Evolutionary conservation across 2,888 invertebrate species (phyloP).

Genomic region (Nineta flava): DNA sequence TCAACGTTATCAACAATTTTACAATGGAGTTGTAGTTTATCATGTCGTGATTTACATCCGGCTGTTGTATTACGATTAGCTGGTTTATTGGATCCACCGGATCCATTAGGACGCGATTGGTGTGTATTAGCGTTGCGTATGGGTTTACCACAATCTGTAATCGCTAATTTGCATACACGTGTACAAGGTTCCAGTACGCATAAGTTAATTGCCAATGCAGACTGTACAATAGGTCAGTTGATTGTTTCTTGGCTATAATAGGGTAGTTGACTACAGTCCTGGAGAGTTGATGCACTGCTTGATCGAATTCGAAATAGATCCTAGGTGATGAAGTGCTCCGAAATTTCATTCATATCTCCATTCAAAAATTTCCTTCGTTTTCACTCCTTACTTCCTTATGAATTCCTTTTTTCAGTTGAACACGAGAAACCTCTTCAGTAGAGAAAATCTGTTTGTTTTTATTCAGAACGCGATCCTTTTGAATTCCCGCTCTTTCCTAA

Average conservation of each 20-base stretch:
- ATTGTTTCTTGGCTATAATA: background rate
- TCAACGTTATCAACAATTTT: conserved; percentile 18
- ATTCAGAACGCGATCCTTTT: no score
- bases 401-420: no score
- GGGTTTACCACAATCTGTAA: conserved; percentile 30
- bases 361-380: no score
- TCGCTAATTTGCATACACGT: conserved; percentile 23
- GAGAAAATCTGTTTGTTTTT: no score
- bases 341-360: no score
- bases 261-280: no score
- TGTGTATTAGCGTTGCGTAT: conserved; percentile 54
- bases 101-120: conserved; percentile 60
- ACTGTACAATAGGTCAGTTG: conserved; percentile 26
- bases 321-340: background rate
- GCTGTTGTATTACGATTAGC: conserved; percentile 44
- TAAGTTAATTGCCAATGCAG: conserved; percentile 23
- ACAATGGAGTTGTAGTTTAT: conserved; percentile 38
- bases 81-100: conserved; percentile 53
- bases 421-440: no score
- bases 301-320: background rate
- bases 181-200: conserved; percentile 27
- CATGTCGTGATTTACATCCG: conserved; percentile 40
- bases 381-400: no score
- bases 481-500: no score
- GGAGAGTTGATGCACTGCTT: background rate